Conservation (phyloP, 2,888 invertebrate genomes). For the Salticus scenicus region DNA sequence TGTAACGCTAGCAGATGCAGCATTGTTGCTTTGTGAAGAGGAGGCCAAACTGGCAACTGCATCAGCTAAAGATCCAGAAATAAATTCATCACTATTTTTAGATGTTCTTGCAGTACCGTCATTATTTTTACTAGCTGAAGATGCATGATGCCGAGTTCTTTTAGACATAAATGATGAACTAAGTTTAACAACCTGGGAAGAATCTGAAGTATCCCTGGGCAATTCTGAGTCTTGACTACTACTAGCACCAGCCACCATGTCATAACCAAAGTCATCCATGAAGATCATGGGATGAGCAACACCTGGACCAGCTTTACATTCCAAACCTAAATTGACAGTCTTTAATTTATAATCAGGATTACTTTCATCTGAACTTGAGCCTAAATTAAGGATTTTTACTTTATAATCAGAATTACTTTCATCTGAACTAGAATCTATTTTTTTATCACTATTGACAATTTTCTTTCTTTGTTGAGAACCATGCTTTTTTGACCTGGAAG, state of each 20-base stretch:
- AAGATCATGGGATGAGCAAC: conserved; percentile 75
- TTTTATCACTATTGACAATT: not conserved
- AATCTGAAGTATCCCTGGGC: not conserved
- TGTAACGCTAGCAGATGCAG: conserved; percentile 71
- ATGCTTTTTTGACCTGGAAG: not conserved
- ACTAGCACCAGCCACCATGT: not conserved
- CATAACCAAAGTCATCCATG: not conserved
- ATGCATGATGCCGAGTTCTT: not conserved
- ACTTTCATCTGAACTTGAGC: too few relatives aligned
- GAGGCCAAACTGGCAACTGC: not conserved
- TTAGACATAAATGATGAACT: not conserved
- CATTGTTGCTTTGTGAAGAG: not conserved
- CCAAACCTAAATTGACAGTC: not conserved
- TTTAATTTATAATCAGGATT: not conserved
- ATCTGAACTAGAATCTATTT: not conserved
- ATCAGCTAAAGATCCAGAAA: not conserved
- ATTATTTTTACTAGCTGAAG: not conserved
- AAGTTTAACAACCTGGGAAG: not conserved
- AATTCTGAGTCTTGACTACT: not conserved
- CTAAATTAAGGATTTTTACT: too few relatives aligned
- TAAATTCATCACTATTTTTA: not conserved
- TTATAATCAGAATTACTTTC: not conserved
- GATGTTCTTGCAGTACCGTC: not conserved
- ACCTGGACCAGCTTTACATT: conserved; percentile 79
- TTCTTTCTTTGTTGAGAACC: not conserved